These are phyloP conservation scores for Coryphaenoides rupestris DNA, from an alignment of 2,113 vertebrate species.

Conservation along the genomic window DNA sequence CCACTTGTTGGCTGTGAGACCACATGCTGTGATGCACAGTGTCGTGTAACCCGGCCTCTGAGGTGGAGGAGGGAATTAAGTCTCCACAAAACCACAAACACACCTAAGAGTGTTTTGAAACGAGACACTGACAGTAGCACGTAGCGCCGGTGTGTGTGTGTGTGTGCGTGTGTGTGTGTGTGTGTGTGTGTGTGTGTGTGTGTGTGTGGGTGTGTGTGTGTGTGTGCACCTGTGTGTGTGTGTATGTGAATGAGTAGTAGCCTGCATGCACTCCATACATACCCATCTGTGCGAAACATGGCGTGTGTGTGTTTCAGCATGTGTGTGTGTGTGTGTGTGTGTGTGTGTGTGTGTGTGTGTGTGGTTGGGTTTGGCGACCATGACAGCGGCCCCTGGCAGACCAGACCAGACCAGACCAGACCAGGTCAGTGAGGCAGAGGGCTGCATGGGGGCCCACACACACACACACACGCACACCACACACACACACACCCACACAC, in stretches of 20 bases:
- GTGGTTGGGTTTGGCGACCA: slow-evolving; percentile 15
- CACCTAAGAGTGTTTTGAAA: slow-evolving; percentile 10
- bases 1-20: too few relatives aligned
- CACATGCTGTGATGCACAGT: too few relatives aligned
- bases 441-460: slow-evolving; percentile 45
- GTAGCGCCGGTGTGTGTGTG: not conserved
- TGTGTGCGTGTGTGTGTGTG: not conserved
- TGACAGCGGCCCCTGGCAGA: slow-evolving; percentile 26
- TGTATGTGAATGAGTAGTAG: too few relatives aligned
- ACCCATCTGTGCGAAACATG: too few relatives aligned
- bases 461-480: too few relatives aligned
- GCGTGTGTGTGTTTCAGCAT: too few relatives aligned
- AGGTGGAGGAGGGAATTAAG: not conserved
- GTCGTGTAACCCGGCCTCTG: too few relatives aligned
- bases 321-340: too few relatives aligned
- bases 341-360: slow-evolving; percentile 7
- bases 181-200: not conserved
- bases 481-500: too few relatives aligned
- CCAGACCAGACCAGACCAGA: too few relatives aligned
- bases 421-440: too few relatives aligned
- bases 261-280: too few relatives aligned
- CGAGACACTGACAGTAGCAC: not conserved
- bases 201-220: slow-evolving; percentile 5
- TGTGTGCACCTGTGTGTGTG: not conserved
- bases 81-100: slow-evolving; percentile 1